These are phyloP conservation scores for Malacoraja senta DNA, from an alignment of 2,797 vertebrate species.

Conservation along the genomic window DNA sequence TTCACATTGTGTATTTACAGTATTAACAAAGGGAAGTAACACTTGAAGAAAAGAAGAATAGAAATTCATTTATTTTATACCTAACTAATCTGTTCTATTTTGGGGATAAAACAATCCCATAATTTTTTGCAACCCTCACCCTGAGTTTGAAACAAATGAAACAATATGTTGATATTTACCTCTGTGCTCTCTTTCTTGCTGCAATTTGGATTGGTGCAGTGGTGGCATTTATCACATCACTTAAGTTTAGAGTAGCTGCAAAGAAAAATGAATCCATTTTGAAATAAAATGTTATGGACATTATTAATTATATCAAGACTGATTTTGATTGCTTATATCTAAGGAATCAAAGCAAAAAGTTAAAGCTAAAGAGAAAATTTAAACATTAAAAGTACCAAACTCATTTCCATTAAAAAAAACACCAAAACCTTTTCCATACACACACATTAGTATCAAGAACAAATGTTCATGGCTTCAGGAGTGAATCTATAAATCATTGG, in stretches of 20 bases:
- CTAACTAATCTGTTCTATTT: not conserved
- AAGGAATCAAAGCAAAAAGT: not conserved
- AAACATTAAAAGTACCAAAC: not conserved
- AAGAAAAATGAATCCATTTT: not conserved
- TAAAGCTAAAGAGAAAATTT: not conserved
- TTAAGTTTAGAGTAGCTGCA: conserved; percentile 20
- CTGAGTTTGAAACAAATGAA: not conserved
- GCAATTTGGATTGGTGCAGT: not conserved
- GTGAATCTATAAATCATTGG: not conserved
- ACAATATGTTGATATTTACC: conserved; percentile 15
- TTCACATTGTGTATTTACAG: not conserved
- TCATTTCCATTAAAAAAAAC: not conserved
- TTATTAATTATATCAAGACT: not conserved
- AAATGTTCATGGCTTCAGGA: not conserved
- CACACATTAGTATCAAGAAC: not conserved
- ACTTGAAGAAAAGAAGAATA: too few relatives aligned
- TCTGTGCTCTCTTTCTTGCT: not conserved
- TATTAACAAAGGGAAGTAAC: not conserved
- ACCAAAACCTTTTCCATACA: not conserved
- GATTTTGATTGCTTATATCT: not conserved
- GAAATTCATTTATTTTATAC: not conserved
- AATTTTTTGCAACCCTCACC: not conserved
- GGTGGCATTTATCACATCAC: not conserved
- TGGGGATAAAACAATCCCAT: not conserved
- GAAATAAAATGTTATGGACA: too few relatives aligned